phyloP scores from a whole-genome alignment of 37 sponge, comb jelly and placozoan species.

The Lycopodina hypogea region DNA sequence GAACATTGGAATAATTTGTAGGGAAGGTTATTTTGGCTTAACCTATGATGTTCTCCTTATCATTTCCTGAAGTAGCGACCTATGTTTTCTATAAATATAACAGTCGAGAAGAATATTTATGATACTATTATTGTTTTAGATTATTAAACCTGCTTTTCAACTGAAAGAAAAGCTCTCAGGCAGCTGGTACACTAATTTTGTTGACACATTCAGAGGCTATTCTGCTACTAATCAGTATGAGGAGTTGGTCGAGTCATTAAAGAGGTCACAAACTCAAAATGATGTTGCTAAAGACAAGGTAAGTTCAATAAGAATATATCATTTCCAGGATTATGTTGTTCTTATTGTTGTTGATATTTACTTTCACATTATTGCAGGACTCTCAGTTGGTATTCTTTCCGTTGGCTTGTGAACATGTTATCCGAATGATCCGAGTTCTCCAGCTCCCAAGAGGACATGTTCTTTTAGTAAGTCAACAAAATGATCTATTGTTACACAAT shows the following conservation, averaged over 20 bases:
- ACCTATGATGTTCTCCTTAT: neutral
- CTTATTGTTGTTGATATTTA: neutral
- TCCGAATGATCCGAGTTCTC: constrained; percentile 37
- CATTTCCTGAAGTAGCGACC: too few species aligned
- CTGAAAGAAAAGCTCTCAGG: constrained; percentile 13
- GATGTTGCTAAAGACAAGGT: constrained; percentile 34
- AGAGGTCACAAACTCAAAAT: constrained; percentile 23
- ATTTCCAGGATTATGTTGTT: neutral
- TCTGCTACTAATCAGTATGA: constrained; percentile 3
- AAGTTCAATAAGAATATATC: neutral
- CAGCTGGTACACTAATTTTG: constrained; percentile 5
- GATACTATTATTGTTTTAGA: too few species aligned
- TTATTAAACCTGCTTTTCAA: neutral
- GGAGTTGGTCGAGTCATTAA: constrained; percentile 8
- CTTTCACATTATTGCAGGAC: constrained; percentile 15
- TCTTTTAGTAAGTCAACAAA: constrained; percentile 22
- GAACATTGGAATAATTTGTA: neutral
- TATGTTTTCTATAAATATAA: too few species aligned
- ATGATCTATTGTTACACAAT: neutral
- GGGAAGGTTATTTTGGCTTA: neutral
- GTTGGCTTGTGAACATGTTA: constrained; percentile 49
- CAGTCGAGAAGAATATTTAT: too few species aligned
- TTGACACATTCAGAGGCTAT: constrained; percentile 4
- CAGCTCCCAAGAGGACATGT: constrained; percentile 41
- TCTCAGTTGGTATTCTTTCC: constrained; percentile 56